Base-by-base conservation (phyloP, 2,113 vertebrate genomes). In the Sebastes schlegelii region DNA sequence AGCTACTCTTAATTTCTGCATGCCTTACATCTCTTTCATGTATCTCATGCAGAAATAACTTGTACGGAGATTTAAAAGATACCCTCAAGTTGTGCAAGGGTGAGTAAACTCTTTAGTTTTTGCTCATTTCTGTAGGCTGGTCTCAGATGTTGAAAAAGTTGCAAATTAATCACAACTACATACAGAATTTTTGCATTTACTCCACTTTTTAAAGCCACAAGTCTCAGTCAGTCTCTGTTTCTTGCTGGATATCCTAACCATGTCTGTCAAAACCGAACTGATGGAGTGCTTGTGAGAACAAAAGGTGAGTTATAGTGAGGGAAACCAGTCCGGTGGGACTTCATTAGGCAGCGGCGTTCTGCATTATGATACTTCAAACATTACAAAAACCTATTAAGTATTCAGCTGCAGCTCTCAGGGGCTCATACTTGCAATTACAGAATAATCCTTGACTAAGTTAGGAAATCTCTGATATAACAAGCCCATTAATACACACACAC, bases 381-480 rank as follows among this genome's bases (percentile, higher is more conserved):
- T 74, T 71, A 34, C 58, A 42, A n/a, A 67, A 79, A 75, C n/a
- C 57, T 74, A 74, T 83, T 91, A 86, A 66, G 75, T 88, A 86
- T 90, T 90, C 88, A 86, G 79, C 70, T 61, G 61, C 52, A 16
- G 42, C 58, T 80, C 78, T 89, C 70, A 60, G 46, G 48, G 43
- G 73, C 73, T 80, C 13, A 48, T 48, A 72, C 68, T 86, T 42
- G 19, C 57, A 87, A 86, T 88, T 84, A 79, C 73, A 75, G 55
- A 82, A 78, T 84, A 84, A 89, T 84, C 40, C 74, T 79, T 78
- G 23, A 67, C 75, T 80, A 79, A 89, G 74, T 83, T 74, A 52
- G 45, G 52, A 79, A 79, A 81, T 82, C 62, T 85, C 57, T 46
- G n/a, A 72, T 78, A 19, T 74, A 52, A 74, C 40, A 77, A 48